phyloP scores from a whole-genome alignment of 2,888 invertebrate genomes.

The Chrysopilus asiliformis region DNA sequence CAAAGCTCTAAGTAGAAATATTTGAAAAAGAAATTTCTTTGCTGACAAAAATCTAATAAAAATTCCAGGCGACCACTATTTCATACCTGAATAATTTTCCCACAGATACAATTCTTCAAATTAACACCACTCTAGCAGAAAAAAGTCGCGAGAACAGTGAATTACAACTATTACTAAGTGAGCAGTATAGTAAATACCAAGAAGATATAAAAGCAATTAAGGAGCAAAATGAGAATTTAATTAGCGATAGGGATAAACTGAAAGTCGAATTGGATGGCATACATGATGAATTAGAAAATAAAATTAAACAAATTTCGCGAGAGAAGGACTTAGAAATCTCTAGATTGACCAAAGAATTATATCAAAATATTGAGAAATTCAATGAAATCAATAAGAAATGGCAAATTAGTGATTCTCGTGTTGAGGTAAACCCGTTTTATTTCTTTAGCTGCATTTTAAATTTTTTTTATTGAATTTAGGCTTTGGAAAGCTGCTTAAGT shows the following conservation, averaged over 20 bases:
- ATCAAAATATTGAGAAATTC: slow-evolving; percentile 15
- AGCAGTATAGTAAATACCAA: slow-evolving; percentile 38
- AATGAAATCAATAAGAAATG: slow-evolving; percentile 24
- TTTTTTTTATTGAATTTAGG: slow-evolving; percentile 15
- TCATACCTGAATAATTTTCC: no score
- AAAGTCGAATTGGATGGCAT: slow-evolving; percentile 28
- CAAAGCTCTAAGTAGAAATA: background rate
- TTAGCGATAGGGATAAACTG: slow-evolving; percentile 32
- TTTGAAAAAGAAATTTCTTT: background rate
- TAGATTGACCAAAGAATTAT: slow-evolving; percentile 27
- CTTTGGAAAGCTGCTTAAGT: slow-evolving; percentile 38
- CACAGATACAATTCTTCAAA: slow-evolving; percentile 39
- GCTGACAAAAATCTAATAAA: no score
- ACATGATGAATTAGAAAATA: slow-evolving; percentile 30
- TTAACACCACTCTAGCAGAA: slow-evolving; percentile 39
- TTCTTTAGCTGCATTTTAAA: background rate
- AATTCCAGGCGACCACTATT: no score
- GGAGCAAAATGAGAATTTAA: slow-evolving; percentile 40
- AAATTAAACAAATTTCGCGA: slow-evolving; percentile 26
- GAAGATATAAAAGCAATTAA: slow-evolving; percentile 44
- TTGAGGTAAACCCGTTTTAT: slow-evolving; percentile 23
- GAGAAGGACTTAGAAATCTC: slow-evolving; percentile 30
- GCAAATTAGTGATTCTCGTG: slow-evolving; percentile 29
- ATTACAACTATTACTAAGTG: slow-evolving; percentile 33
- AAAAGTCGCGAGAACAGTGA: slow-evolving; percentile 43